Conservation (phyloP, 2,888 invertebrate genomes). For the Tineola bisselliella region DNA sequence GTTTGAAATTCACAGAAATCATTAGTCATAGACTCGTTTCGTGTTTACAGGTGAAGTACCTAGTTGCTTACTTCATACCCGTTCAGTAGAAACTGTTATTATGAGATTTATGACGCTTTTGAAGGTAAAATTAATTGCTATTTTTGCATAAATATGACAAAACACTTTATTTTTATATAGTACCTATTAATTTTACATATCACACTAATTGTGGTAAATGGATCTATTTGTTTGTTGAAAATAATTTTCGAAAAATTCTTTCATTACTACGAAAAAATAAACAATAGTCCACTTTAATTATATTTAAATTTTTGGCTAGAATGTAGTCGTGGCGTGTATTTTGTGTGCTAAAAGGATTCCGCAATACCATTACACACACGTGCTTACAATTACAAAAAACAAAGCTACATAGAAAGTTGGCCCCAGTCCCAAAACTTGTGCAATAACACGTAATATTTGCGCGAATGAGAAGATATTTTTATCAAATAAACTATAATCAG, state of each 20-base stretch:
- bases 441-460: slow-evolving; percentile 2
- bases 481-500: not conserved
- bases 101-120: not conserved
- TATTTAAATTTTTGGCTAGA: too few species aligned
- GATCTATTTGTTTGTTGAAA: too few species aligned
- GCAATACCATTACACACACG: not conserved
- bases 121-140: not conserved
- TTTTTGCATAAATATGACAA: not conserved
- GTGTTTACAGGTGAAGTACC: not conserved
- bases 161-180: too few species aligned
- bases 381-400: slow-evolving; percentile 5
- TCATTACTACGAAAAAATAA: too few species aligned
- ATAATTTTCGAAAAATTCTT: too few species aligned
- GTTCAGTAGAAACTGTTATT: not conserved
- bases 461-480: not conserved
- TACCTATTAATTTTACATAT: too few species aligned
- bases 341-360: not conserved
- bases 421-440: not conserved
- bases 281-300: too few species aligned
- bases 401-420: not conserved
- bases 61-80: not conserved
- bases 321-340: too few species aligned
- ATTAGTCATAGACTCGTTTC: slow-evolving; percentile 7
- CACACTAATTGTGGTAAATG: too few species aligned
- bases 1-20: not conserved